Conservation (phyloP, 2,113 vertebrate genomes). For the Myotis lucifugus region DNA sequence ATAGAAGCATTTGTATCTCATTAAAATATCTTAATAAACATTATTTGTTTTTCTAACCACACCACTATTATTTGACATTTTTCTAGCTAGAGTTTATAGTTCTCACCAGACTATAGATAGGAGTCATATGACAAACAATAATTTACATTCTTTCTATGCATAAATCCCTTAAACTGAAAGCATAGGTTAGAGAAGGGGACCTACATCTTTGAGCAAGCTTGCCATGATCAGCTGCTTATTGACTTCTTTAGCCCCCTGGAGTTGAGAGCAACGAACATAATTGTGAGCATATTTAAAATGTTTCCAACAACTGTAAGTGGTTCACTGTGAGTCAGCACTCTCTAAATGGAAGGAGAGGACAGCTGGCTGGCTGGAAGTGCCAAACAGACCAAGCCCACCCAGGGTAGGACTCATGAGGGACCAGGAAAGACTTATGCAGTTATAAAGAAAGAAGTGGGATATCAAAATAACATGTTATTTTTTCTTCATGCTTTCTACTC, state of each 20-base stretch:
- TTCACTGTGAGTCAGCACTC: not conserved
- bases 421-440: not conserved
- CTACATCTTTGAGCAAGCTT: not conserved
- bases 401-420: not conserved
- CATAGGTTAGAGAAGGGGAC: not conserved
- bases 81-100: not conserved
- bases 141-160: not conserved
- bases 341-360: not conserved
- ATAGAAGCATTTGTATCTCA: not conserved
- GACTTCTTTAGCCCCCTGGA: not conserved
- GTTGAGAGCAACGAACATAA: constrained; percentile 20
- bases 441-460: not conserved
- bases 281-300: not conserved
- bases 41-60: not conserved
- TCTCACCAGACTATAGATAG: not conserved
- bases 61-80: not conserved
- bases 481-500: not conserved
- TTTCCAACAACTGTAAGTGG: not conserved
- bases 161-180: not conserved
- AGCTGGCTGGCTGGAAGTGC: not conserved
- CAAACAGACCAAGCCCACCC: not conserved
- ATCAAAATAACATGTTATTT: not conserved
- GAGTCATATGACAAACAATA: not conserved
- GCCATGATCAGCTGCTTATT: not conserved
- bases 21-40: constrained; percentile 19